These are phyloP conservation scores for Caerostris darwini DNA, from an alignment of 1,140 invertebrate genomes.

Conservation along the genomic window DNA sequence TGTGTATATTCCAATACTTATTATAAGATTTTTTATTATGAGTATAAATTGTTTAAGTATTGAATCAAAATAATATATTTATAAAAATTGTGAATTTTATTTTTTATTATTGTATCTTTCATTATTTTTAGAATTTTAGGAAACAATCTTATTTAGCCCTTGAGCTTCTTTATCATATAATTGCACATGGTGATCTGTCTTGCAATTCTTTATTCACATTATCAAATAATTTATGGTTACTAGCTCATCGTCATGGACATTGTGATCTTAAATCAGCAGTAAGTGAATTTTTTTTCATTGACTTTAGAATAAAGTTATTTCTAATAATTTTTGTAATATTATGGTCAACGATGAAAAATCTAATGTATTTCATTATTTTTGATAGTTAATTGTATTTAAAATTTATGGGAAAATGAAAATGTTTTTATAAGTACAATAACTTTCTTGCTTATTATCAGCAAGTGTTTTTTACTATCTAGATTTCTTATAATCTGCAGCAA, in stretches of 20 bases:
- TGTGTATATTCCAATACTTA: no score
- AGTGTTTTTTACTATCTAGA: no score
- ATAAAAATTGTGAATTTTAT: background rate
- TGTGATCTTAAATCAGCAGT: constrained; percentile 84
- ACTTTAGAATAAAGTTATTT: background rate
- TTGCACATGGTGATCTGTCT: constrained; percentile 87
- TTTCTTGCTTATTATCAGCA: no score
- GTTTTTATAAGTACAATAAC: background rate
- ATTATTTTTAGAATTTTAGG: constrained; percentile 80
- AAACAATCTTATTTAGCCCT: constrained; percentile 86
- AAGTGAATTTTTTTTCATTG: constrained; percentile 76
- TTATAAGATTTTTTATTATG: no score
- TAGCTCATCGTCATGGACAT: constrained; percentile 86
- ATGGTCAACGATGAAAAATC: no score
- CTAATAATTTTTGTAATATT: background rate
- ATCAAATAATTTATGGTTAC: constrained; percentile 89
- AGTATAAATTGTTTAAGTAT: no score
- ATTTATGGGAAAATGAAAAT: background rate
- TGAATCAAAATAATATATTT: no score
- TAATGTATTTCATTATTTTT: no score
- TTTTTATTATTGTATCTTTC: constrained; percentile 52
- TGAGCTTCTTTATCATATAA: constrained; percentile 89
- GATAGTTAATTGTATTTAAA: no score
- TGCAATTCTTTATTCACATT: constrained; percentile 85
- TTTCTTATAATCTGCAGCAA: no score